These are phyloP conservation scores for Penaeus japonicus DNA, from an alignment of 1,140 invertebrate genomes.

Conservation along the genomic window DNA sequence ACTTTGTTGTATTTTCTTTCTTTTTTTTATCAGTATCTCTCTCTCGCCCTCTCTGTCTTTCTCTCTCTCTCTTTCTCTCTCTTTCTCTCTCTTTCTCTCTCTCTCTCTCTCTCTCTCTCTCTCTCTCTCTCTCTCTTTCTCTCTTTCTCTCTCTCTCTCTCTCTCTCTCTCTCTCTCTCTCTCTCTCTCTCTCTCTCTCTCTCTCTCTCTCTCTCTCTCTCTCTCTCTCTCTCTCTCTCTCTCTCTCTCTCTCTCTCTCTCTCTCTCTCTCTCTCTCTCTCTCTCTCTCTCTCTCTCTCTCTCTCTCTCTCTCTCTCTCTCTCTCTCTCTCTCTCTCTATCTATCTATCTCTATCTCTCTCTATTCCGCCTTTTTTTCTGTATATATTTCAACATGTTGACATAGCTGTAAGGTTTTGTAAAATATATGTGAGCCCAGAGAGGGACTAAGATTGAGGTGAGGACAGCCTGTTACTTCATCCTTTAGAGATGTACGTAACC, in stretches of 20 bases:
- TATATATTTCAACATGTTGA: no score
- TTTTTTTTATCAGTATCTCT: not conserved
- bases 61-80: not conserved
- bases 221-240: not conserved
- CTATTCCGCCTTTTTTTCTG: no score
- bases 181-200: not conserved
- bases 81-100: not conserved
- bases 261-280: not conserved
- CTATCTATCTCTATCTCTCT: not conserved
- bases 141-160: not conserved
- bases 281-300: not conserved
- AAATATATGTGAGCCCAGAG: no score
- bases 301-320: not conserved
- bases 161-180: not conserved
- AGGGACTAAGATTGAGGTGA: no score
- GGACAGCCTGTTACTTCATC: no score
- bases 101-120: not conserved
- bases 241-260: not conserved
- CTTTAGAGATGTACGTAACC: no score
- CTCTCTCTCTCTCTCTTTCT: not conserved
- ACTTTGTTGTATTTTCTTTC: not conserved
- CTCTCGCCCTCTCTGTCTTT: not conserved
- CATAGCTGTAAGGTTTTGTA: no score
- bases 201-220: not conserved
- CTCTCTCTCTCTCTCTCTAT: not conserved